Evolutionary conservation across 2,797 vertebrate genomes (phyloP).

Genomic region (Spheniscus humboldti): DNA sequence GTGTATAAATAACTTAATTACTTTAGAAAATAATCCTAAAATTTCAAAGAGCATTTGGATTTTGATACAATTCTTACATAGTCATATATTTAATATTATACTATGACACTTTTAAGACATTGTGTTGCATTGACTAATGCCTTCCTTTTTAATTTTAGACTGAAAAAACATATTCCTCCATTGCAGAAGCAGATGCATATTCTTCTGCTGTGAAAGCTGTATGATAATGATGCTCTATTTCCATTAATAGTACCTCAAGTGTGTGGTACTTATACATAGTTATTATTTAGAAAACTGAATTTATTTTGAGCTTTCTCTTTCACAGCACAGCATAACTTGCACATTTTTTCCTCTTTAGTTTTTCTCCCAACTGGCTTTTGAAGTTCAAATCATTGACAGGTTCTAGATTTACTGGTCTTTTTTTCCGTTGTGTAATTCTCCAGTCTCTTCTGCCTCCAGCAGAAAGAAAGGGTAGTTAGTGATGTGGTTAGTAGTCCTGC

Average conservation of each 20-base stretch:
- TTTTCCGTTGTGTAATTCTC: background rate
- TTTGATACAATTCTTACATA: background rate
- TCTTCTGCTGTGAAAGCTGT: background rate
- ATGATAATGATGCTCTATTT: background rate
- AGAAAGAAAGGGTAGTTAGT: background rate
- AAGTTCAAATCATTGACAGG: background rate
- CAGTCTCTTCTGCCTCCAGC: background rate
- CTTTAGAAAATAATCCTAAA: background rate
- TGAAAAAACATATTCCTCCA: background rate
- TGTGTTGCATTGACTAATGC: background rate
- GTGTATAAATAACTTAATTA: background rate
- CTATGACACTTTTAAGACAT: background rate
- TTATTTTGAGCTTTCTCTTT: background rate
- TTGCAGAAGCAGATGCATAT: background rate
- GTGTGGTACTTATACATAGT: background rate
- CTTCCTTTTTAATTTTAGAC: background rate
- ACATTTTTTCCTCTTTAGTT: background rate
- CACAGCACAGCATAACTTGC: background rate
- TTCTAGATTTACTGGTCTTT: background rate
- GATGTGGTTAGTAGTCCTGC: background rate
- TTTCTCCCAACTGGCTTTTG: background rate
- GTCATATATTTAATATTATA: background rate
- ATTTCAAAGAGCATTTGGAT: background rate
- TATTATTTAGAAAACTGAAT: background rate
- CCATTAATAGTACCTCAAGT: background rate